phyloP scores from a whole-genome alignment of 2,113 vertebrate genomes.

The Etheostoma spectabile region DNA sequence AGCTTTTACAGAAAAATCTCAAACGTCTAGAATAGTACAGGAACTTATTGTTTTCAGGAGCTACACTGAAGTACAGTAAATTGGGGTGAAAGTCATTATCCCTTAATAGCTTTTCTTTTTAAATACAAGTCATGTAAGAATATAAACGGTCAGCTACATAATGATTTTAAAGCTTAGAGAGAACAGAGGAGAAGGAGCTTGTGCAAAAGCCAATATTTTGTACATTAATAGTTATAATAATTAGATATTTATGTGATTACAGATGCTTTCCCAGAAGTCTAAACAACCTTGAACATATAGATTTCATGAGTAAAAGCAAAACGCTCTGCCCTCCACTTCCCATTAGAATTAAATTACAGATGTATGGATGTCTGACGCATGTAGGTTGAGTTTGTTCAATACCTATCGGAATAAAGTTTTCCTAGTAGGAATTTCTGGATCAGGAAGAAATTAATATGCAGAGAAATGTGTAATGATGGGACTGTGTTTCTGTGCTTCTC shows the following conservation, averaged over 20 bases:
- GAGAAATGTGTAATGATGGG: neutral
- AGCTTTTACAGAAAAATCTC: neutral
- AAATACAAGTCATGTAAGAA: conserved; percentile 12
- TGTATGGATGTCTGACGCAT: neutral
- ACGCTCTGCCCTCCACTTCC: neutral
- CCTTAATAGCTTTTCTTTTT: conserved; percentile 9
- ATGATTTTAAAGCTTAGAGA: neutral
- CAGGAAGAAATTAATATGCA: neutral
- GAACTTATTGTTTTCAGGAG: conserved; percentile 7
- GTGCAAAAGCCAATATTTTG: neutral
- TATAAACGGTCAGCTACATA: neutral
- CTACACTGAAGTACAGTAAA: neutral
- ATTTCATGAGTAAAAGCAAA: conserved; percentile 21
- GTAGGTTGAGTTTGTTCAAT: conserved; percentile 1
- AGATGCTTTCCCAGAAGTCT: neutral
- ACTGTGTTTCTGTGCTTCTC: conserved; percentile 32
- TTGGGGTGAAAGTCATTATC: conserved; percentile 13
- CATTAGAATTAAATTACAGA: conserved; percentile 12
- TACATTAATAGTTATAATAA: neutral
- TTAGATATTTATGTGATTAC: neutral
- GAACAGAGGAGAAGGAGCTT: neutral
- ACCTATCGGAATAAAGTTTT: conserved; percentile 20
- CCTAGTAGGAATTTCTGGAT: neutral
- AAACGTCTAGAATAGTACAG: neutral
- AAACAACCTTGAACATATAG: neutral